phyloP scores from a whole-genome alignment of 1,140 invertebrate genomes.

The Himalopsyche phryganea region DNA sequence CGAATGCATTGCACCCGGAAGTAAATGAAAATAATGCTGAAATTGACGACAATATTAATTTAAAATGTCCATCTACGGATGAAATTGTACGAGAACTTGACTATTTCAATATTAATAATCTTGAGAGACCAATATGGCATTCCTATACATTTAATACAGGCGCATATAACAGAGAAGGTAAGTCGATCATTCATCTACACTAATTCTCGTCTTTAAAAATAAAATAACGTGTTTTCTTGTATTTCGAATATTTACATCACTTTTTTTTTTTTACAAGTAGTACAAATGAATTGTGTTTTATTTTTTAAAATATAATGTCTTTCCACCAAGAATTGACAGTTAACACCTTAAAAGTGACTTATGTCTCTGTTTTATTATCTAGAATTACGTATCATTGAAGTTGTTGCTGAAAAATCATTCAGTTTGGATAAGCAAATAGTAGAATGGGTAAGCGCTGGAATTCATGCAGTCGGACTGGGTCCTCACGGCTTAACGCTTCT shows the following conservation, averaged over 20 bases:
- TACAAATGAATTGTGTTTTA: too few relatives aligned
- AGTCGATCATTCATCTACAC: too few relatives aligned
- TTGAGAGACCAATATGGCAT: conserved; percentile 21
- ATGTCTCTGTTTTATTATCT: too few relatives aligned
- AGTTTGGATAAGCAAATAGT: conserved; percentile 16
- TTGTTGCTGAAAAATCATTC: conserved; percentile 23
- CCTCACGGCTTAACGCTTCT: conserved; percentile 20
- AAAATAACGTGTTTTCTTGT: too few relatives aligned
- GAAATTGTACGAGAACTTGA: conserved; percentile 5
- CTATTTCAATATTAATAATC: conserved; percentile 1
- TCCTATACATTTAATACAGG: conserved; percentile 24
- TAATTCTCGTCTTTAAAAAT: too few relatives aligned
- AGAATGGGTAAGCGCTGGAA: conserved; percentile 22
- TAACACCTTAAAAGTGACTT: too few relatives aligned
- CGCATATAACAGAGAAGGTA: conserved; percentile 26
- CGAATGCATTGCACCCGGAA: not conserved
- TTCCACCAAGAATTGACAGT: too few relatives aligned
- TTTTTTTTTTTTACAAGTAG: too few relatives aligned
- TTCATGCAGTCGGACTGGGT: conserved; percentile 22
- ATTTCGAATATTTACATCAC: too few relatives aligned
- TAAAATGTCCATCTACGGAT: conserved; percentile 4
- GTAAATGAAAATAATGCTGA: not conserved
- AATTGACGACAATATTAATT: not conserved
- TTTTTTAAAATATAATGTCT: too few relatives aligned
- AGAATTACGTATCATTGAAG: conserved; percentile 26